Percentiles rank a stretch among this genome's conserved stretches.
Evolutionary conservation across 2,113 vertebrate genomes (phyloP).

Genomic region (Tragelaphus imberbis): DNA sequence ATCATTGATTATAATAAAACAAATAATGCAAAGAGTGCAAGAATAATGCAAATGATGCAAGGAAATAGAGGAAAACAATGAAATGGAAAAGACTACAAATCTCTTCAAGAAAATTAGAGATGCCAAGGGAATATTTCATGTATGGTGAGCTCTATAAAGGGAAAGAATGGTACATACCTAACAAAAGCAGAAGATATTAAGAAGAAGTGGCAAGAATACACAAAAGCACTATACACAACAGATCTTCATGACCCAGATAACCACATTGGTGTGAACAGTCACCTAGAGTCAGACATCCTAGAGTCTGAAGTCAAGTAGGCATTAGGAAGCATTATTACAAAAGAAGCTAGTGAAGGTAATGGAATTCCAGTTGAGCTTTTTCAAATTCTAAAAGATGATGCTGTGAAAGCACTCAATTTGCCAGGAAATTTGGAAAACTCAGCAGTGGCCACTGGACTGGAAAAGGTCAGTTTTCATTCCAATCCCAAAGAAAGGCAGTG

Average conservation of each 20-base stretch:
- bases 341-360: not conserved
- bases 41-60: not conserved
- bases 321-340: not conserved
- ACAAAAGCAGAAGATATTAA: not conserved
- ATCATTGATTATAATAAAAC: not conserved
- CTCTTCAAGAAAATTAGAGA: not conserved
- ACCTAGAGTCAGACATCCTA: not conserved
- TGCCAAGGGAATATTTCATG: not conserved
- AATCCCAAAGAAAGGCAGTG: not conserved
- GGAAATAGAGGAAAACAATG: not conserved
- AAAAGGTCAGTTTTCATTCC: not conserved
- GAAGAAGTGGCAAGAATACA: not conserved
- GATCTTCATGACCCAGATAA: not conserved
- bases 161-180: not conserved
- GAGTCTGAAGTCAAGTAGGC: not conserved
- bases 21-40: not conserved
- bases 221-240: not conserved
- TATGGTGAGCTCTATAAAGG: not conserved
- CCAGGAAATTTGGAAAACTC: not conserved
- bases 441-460: not conserved
- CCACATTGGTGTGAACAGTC: not conserved
- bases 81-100: not conserved
- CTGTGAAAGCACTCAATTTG: not conserved
- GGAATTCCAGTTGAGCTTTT: not conserved
- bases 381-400: not conserved